phyloP scores from a whole-genome alignment of 1,140 invertebrate genomes.

The Achatina immaculata region DNA sequence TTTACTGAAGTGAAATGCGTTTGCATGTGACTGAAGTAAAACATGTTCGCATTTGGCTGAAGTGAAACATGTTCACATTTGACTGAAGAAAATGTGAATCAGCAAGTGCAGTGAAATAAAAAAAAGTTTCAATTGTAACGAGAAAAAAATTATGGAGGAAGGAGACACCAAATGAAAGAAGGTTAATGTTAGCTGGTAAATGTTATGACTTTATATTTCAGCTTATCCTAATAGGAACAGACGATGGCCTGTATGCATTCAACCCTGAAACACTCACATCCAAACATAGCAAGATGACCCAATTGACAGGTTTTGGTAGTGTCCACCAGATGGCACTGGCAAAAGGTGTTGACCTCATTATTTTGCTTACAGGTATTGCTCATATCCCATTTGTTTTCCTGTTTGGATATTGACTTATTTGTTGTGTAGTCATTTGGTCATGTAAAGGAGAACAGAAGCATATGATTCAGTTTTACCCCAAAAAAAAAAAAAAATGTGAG shows the following conservation, averaged over 20 bases:
- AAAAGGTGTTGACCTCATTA: slow-evolving; percentile 74
- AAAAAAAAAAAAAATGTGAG: no score
- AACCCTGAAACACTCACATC: slow-evolving; percentile 61
- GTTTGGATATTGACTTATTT: background rate
- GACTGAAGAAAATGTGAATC: no score
- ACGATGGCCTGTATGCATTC: slow-evolving; percentile 74
- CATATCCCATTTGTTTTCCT: background rate
- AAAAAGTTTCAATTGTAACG: no score
- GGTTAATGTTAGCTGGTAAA: no score
- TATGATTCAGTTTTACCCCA: no score
- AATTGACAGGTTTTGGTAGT: slow-evolving; percentile 77
- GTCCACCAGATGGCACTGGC: slow-evolving; percentile 78
- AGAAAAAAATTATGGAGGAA: no score
- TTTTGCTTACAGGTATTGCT: slow-evolving; percentile 76
- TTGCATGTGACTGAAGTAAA: no score
- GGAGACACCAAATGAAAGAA: no score
- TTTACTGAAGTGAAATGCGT: no score
- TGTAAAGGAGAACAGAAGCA: background rate
- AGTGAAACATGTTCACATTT: no score
- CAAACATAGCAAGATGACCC: slow-evolving; percentile 64
- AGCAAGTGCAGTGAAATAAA: no score
- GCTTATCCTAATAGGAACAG: slow-evolving; percentile 74
- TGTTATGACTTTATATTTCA: slow-evolving; percentile 44
- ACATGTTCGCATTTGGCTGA: no score
- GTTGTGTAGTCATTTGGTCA: background rate